Conservation (phyloP, 2,113 vertebrate genomes). For the Myanophis thanlyinensis region DNA sequence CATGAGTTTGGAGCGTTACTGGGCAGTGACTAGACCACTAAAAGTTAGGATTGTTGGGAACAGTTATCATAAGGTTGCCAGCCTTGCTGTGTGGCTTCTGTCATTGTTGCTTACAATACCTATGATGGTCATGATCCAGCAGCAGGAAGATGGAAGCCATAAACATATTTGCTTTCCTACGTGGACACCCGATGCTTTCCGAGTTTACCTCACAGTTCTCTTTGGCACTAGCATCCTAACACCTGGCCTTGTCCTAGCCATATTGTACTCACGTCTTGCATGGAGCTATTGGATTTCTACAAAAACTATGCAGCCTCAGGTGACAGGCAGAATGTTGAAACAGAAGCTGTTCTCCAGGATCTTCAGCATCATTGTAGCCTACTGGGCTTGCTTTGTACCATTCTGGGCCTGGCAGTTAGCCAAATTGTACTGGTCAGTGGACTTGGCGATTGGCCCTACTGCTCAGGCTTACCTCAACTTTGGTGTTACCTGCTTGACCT, state of each 20-base stretch:
- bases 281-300: conserved; percentile 53
- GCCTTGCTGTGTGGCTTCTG: conserved; percentile 70
- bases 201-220: conserved; percentile 75
- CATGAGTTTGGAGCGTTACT: conserved; percentile 86
- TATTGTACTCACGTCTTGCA: conserved; percentile 70
- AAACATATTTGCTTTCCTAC: conserved; percentile 82
- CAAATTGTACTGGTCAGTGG: conserved; percentile 65
- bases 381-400: conserved; percentile 86
- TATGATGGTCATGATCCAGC: conserved; percentile 84
- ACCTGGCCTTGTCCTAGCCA: conserved; percentile 72
- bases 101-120: conserved; percentile 75
- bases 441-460: conserved; percentile 64
- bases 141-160: conserved; percentile 60
- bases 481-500: conserved; percentile 82
- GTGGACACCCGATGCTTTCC: conserved; percentile 76
- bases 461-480: conserved; percentile 82
- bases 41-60: conserved; percentile 44
- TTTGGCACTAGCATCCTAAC: conserved; percentile 78
- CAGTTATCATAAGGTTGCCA: conserved; percentile 55
- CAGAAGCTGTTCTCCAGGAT: conserved; percentile 74
- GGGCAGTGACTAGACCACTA: conserved; percentile 76
- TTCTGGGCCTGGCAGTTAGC: conserved; percentile 88
- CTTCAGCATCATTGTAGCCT: conserved; percentile 76
- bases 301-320: conserved; percentile 5
- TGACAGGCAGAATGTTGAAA: conserved; percentile 47